Evolutionary conservation across 1,140 invertebrate species (phyloP).

Genomic region (Drosophila tristis): DNA sequence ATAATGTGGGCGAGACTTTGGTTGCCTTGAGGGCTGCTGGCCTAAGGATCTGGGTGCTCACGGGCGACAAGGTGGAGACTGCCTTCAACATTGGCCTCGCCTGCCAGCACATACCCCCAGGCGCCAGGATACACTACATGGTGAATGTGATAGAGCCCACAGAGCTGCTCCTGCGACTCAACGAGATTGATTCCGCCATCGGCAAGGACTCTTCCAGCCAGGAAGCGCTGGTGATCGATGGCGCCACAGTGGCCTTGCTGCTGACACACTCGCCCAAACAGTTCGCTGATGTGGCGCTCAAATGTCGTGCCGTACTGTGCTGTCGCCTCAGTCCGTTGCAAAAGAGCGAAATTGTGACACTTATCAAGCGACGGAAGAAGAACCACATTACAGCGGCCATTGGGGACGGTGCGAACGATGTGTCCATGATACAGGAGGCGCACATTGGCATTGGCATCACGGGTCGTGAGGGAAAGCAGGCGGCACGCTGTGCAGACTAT

Average conservation of each 20-base stretch:
- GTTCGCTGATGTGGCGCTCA: slow-evolving; percentile 86
- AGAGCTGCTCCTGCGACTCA: slow-evolving; percentile 72
- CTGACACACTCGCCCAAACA: slow-evolving; percentile 84
- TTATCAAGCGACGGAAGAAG: slow-evolving; percentile 87
- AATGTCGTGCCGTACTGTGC: slow-evolving; percentile 89
- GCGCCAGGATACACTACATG: slow-evolving; percentile 87
- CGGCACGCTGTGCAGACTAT: slow-evolving; percentile 88
- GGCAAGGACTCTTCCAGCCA: slow-evolving; percentile 71
- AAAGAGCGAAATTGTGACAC: slow-evolving; percentile 89
- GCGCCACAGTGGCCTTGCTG: slow-evolving; percentile 86
- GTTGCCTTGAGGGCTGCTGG: slow-evolving; percentile 89
- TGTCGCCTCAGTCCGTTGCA: slow-evolving; percentile 93
- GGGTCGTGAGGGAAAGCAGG: slow-evolving; percentile 92
- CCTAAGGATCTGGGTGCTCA: slow-evolving; percentile 91
- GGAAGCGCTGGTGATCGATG: slow-evolving; percentile 88
- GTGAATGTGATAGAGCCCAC: slow-evolving; percentile 84
- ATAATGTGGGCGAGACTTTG: slow-evolving; percentile 91
- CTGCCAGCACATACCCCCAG: slow-evolving; percentile 89
- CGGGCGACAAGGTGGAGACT: slow-evolving; percentile 92
- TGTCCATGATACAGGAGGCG: slow-evolving; percentile 93
- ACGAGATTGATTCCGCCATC: slow-evolving; percentile 76
- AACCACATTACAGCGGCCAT: slow-evolving; percentile 90
- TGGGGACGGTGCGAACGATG: slow-evolving; percentile 92
- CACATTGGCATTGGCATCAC: slow-evolving; percentile 91
- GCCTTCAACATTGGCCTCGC: slow-evolving; percentile 91